Base-by-base conservation (phyloP, 2,888 invertebrate species). In the Drosophila paracracens region DNA sequence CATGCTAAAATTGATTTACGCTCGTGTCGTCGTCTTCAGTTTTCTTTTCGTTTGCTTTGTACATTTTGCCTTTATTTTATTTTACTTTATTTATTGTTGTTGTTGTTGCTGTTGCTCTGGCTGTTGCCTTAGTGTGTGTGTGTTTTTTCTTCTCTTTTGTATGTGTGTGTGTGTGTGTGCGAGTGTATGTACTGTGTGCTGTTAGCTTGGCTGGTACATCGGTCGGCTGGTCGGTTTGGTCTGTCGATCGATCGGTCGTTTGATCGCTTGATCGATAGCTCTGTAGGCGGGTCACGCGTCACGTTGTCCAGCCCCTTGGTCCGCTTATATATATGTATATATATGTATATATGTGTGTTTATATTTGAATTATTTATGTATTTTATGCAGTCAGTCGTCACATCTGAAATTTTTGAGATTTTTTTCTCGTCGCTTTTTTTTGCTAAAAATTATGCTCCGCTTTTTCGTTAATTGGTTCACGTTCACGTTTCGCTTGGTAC, bases 271-370 rank as follows among this genome's bases (percentile, higher is more conserved):
- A 86, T 85, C 88, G 83, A 82, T 88, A 88, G 82, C 89, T 84
- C 81, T 79, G 90, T 83, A 89, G 84, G 90, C 90, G 88, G 76
- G 88, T 90, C 86, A 89, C 88, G 90, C 86, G 86, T 89, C 85
- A 82, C 77, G 70, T 84, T 72, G 68, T 76, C 71, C 72, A 60
- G 76, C 71, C 69, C 79, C 77, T 81, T 48, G 67, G 58, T 61
- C 46, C 57, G 56, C 46, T 62, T 64, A 65, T 46, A 48, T 70
- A 66, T 64, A 65, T 46, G 43, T 70, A 66, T 76, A 70, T 61
- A 78, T 10, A 38, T 8, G 18, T 8, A 7, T 38, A 18, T n/a
- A 11, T 40, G 18, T n/a, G 2, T 40, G n/a, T 40, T 16, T 16
- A 70, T 63, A 77, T 76, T 89, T 89, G 84, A 84, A 87, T 79